Base-by-base conservation (phyloP, 1,140 invertebrate genomes). In the Euura saliciscinereae region DNA sequence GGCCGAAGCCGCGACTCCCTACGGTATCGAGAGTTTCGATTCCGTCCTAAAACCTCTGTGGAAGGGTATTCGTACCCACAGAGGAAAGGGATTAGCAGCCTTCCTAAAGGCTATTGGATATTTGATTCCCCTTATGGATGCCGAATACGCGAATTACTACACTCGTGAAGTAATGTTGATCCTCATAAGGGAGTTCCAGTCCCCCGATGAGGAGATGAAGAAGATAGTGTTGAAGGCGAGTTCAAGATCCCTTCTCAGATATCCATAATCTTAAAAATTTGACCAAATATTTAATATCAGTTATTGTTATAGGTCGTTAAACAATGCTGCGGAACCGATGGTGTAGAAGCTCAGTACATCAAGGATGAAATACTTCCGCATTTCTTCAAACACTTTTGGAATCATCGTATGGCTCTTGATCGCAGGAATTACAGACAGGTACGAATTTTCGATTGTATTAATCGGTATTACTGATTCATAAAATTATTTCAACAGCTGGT, bases 321-420 rank as follows among this genome's bases (percentile, higher is more conserved):
- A 86, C 99, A 99, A 87, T 99, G 99, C 89, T 99, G 98, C 87
- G 98, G 96, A 10, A 99, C 99, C 0, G 99, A 99, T 89, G 99
- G 99, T 94, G 99, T 99, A 43, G 98, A 99, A 86, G 93, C 98
- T 0, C 96, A 98, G 77, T 99, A 99, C 78, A 99, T 99, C 76
- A 99, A 99, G 88, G 97, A 99, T 81, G 98, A 99, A 87, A 99
- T 99, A 78, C 88, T 99, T 71, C 97, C 98, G 3, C 97, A 98
- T 79, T 99, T 99, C 88, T 99, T 99, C 89, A 99, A 99, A 89
- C 97, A 99, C 84, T 99, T 99, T 85, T 99, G 99, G 99, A 99
- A 99, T 86, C 98, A 99, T 84, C 91, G 98, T 72, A 99, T 99
- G 98, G 98, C 98, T 2, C 88, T 99, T 43, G 99, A 99, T 87